Base-by-base conservation (phyloP, 2,797 vertebrate genomes). In the Clarias pachynema region DNA sequence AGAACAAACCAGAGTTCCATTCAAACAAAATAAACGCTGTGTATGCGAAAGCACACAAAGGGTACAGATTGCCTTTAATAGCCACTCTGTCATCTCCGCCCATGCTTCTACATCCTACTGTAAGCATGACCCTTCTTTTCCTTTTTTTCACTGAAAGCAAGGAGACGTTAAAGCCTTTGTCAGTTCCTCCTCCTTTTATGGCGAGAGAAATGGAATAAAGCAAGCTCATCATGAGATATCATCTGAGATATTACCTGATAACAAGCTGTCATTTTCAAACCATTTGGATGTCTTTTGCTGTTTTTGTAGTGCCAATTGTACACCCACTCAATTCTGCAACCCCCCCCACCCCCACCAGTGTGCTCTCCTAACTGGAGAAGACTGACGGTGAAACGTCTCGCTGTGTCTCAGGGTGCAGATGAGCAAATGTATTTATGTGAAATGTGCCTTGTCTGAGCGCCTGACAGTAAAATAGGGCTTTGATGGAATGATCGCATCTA, bases 211-310 rank as follows among this genome's bases (percentile, higher is more conserved):
- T 85, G 56, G 81, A 90, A 80, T 66, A 66, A 87, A 86, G 84
- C 29, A 57, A 82, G 81, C 63, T 74, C 85, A 89, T 86, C 79
- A 78, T 84, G 74, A 79, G 84, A 44, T 44, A 44, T 44, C 44
- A 44, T 44, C 78, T 82, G 68, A 87, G 78, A 86, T 90, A 90
- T 91, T 91, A 88, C 85, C 79, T 89, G 88, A 87, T 89, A 88
- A 85, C 53, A 85, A 78, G 59, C 59, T 79, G 88, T 89, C 84
- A 91, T 90, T 90, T 88, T 72, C 63, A 86, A 87, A 84, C 85
- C 85, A 89, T 85, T 92, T 88, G 83, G 83, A 84, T 82, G 84
- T 84, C 81, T 87, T 91, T 88, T 89, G 84, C 84, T 65, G 49
- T 69, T 90, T 86, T 77, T 87, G 26, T 86, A 80, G 73, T 29